phyloP scores from a whole-genome alignment of 2,888 invertebrate genomes.

The Euproctis similis region DNA sequence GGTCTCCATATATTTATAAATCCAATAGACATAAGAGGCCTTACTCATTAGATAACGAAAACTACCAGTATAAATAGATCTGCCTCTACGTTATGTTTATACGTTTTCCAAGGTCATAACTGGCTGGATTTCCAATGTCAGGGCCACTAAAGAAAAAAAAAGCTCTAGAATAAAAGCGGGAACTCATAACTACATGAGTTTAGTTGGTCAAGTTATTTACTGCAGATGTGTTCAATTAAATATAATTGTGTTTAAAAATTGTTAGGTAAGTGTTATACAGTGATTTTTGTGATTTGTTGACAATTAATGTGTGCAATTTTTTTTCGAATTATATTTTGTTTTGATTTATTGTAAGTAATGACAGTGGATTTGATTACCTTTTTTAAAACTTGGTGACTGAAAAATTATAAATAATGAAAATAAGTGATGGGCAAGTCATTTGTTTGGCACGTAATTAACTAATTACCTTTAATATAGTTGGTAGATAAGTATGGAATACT shows the following conservation, averaged over 20 bases:
- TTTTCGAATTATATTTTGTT: too few species aligned
- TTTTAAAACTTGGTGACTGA: too few species aligned
- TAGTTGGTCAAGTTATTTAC: constrained; percentile 32
- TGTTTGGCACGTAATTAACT: too few species aligned
- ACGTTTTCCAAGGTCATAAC: constrained; percentile 10
- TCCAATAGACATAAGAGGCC: constrained; percentile 7
- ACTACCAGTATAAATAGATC: constrained; percentile 8
- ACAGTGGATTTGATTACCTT: too few species aligned
- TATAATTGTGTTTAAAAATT: constrained; percentile 11
- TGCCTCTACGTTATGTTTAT: constrained; percentile 5
- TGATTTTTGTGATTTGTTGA: too few species aligned
- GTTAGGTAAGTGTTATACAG: constrained; percentile 18
- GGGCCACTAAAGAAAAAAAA: constrained; percentile 30
- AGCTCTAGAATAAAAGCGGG: constrained; percentile 34
- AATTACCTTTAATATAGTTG: too few species aligned
- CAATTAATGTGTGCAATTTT: too few species aligned
- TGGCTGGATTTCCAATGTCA: constrained; percentile 34
- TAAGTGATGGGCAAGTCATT: too few species aligned
- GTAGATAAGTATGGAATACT: too few species aligned
- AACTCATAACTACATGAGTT: constrained; percentile 30
- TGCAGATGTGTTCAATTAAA: constrained; percentile 25
- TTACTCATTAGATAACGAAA: constrained; percentile 7
- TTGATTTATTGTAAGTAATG: too few species aligned
- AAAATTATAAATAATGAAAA: too few species aligned
- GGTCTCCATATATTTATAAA: constrained; percentile 6